Base-by-base conservation (phyloP, 2,888 invertebrate species). In the Pristionchus fissidentatus region DNA sequence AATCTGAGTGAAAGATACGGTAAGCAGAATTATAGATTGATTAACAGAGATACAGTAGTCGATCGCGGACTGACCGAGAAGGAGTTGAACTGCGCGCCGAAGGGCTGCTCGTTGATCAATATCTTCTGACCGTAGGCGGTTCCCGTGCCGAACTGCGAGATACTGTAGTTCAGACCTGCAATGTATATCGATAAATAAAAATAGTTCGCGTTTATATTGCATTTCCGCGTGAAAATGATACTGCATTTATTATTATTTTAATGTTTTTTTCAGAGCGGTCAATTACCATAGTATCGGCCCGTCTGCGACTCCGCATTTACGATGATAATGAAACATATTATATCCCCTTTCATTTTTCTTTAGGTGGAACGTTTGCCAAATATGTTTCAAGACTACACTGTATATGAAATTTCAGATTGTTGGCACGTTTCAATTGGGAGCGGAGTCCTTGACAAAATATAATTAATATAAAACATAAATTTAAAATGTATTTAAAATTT, bases 141-240 rank as follows among this genome's bases (percentile, higher is more conserved):
- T 1, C 87, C 87, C n/a, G 85, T 84, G 29, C 87, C 87, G 52
- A 85, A 87, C 46, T 85, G 85, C 2, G 85, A 86, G 15, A 87
- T 70, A 38, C 84, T 85, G 3, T 84, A 84, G 32, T 81, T 52
- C 1, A 83, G 3, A 7, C 84, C 85, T 43, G 83, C 85, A 41
- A 32, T n/a, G n/a, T n/a, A n/a, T n/a, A n/a, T n/a, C n/a, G n/a
- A n/a, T n/a, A n/a, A n/a, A n/a, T n/a, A n/a, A 26, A 60, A 15
- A 26, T 60, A 60, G n/a, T 8, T 15, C 13, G 70, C 62, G 26
- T 15, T n/a, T 60, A n/a, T 8, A 60, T n/a, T 19, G 49, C 49
- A 49, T 15, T 19, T 49, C 19, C 49, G 49, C 49, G 19, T 15
- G 13, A 10, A 49, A 10, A 10, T 49, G 49, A 49, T 15, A 10